A percentile compares a stretch with the other conserved stretches of the same genome.
phyloP scores from a whole-genome alignment of 2,113 vertebrate genomes.

The Campylomormyrus numenius region DNA sequence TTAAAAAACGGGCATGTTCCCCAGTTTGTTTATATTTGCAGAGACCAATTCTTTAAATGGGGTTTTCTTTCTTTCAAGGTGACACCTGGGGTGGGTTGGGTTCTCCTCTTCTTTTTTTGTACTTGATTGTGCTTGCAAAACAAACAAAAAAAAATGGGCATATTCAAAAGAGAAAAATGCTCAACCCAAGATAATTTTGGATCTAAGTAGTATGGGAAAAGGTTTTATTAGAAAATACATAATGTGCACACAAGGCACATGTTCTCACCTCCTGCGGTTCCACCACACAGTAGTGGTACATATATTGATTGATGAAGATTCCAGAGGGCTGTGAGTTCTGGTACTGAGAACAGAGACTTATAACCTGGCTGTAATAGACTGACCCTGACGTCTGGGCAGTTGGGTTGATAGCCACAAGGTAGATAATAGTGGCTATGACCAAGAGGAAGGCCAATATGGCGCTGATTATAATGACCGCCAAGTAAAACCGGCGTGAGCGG shows the following conservation, averaged over 20 bases:
- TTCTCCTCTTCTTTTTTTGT: too few species aligned
- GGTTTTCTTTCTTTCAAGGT: too few species aligned
- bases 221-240: not conserved
- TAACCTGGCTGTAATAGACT: slow-evolving; percentile 66
- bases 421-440: slow-evolving; percentile 78
- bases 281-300: slow-evolving; percentile 88
- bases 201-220: not conserved
- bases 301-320: slow-evolving; percentile 77
- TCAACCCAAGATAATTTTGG: not conserved
- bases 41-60: too few species aligned
- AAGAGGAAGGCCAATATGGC: slow-evolving; percentile 68
- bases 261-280: slow-evolving; percentile 81
- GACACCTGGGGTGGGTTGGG: too few species aligned
- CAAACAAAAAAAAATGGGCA: too few species aligned
- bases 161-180: not conserved
- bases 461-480: slow-evolving; percentile 64
- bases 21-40: too few species aligned
- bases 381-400: slow-evolving; percentile 74
- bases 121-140: too few species aligned
- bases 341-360: slow-evolving; percentile 72
- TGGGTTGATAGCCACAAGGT: slow-evolving; percentile 78
- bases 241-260: not conserved
- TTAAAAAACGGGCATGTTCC: not conserved
- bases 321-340: slow-evolving; percentile 53
- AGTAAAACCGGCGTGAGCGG: slow-evolving; percentile 67